Evolutionary conservation across 2,797 vertebrate species (phyloP).

Genomic region (Chloroceryle inda): DNA sequence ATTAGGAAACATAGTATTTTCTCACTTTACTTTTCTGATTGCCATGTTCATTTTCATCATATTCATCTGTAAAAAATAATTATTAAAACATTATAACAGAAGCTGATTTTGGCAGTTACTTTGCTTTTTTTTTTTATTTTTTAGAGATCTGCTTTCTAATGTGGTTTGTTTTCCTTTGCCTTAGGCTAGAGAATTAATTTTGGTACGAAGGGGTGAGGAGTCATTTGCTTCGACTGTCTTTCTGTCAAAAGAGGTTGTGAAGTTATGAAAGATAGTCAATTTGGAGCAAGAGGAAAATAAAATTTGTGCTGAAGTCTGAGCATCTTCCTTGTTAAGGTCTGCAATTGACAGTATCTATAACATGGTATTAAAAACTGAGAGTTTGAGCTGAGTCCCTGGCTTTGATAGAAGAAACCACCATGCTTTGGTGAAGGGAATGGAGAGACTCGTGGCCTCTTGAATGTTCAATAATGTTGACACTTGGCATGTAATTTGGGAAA

Average conservation of each 20-base stretch:
- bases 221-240: background rate
- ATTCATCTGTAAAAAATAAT: constrained; percentile 28
- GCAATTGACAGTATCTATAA: background rate
- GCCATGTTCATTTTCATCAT: background rate
- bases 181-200: constrained; percentile 28
- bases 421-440: background rate
- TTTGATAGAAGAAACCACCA: background rate
- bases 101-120: background rate
- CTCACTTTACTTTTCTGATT: background rate
- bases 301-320: background rate
- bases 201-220: background rate
- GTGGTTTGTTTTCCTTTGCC: background rate
- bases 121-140: background rate
- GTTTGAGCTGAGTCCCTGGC: background rate
- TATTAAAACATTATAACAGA: background rate
- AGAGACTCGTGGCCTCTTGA: background rate
- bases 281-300: background rate
- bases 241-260: background rate
- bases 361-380: background rate
- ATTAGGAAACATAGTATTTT: background rate
- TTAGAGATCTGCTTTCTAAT: background rate
- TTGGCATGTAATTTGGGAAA: accelerated
- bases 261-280: background rate
- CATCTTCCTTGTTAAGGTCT: background rate
- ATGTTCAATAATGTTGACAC: accelerated